These are phyloP conservation scores for Polyploca ridens DNA, from an alignment of 2,888 invertebrate genomes.

Conservation along the genomic window DNA sequence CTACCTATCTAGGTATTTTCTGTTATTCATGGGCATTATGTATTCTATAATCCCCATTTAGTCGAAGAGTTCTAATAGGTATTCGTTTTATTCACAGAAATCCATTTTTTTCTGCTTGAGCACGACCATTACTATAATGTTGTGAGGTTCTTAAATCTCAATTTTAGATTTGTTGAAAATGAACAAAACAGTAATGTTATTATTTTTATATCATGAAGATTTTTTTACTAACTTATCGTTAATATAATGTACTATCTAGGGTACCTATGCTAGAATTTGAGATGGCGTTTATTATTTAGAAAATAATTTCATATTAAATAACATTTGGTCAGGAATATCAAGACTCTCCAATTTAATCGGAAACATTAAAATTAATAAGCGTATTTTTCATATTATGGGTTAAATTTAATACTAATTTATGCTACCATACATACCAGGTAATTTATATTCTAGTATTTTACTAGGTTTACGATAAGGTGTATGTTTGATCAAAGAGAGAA, in stretches of 20 bases:
- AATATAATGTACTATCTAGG: conserved; percentile 55
- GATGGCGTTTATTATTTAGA: conserved; percentile 69
- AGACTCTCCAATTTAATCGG: conserved; percentile 81
- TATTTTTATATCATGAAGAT: conserved; percentile 36
- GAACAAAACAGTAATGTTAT: conserved; percentile 30
- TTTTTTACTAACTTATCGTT: conserved; percentile 20
- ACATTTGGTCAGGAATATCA: conserved; percentile 83
- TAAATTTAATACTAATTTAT: conserved; percentile 66
- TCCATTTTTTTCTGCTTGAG: conserved; percentile 40
- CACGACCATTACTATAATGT: conserved; percentile 38
- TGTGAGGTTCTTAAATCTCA: conserved; percentile 19
- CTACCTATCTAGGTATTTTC: conserved; percentile 42
- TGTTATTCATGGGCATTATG: conserved; percentile 36
- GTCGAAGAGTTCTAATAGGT: conserved; percentile 50
- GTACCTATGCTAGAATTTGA: conserved; percentile 65
- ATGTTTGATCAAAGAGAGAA: conserved; percentile 48
- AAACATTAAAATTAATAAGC: conserved; percentile 85
- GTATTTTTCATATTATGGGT: conserved; percentile 79
- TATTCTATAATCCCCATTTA: conserved; percentile 43
- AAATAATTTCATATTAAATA: conserved; percentile 76
- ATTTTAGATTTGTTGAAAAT: conserved; percentile 35
- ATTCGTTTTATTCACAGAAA: conserved; percentile 28
- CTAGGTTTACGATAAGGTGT: conserved; percentile 19
- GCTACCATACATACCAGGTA: conserved; percentile 49
- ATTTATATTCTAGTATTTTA: conserved; percentile 31